These are phyloP conservation scores for Ploceus nigricollis DNA, from an alignment of 2,113 vertebrate genomes.

Conservation along the genomic window DNA sequence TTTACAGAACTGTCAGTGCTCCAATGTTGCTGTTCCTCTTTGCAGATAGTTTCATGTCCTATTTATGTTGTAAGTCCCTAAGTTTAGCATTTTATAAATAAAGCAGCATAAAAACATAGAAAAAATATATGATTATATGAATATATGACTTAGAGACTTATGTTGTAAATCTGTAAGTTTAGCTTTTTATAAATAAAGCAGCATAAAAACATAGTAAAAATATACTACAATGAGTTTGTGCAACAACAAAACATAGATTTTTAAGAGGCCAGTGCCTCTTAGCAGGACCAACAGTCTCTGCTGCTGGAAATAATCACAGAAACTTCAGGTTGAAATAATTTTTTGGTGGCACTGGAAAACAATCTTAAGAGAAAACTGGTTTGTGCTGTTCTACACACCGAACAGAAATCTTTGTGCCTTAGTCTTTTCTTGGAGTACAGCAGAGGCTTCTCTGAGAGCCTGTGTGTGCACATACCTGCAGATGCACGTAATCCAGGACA, in stretches of 20 bases:
- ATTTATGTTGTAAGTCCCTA: neutral
- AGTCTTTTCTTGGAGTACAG: neutral
- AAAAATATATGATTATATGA: too few relatives aligned
- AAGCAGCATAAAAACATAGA: neutral
- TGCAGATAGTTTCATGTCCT: neutral
- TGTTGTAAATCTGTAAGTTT: neutral
- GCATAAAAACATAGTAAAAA: neutral
- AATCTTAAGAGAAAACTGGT: neutral
- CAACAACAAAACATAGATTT: neutral
- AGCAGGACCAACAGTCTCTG: neutral
- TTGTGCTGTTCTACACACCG: neutral
- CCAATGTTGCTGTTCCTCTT: neutral
- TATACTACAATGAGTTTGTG: neutral
- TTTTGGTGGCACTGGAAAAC: neutral
- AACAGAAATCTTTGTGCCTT: neutral
- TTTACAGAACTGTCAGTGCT: neutral
- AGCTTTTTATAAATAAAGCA: neutral
- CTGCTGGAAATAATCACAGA: neutral
- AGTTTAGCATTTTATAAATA: neutral
- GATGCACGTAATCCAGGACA: rapidly evolving
- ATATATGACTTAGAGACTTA: too few relatives aligned
- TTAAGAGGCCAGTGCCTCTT: neutral
- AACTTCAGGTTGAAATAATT: neutral
- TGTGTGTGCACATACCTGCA: rapidly evolving
- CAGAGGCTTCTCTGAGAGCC: neutral